Conservation (phyloP, 2,888 invertebrate species). For the Nemoura dubitans region DNA sequence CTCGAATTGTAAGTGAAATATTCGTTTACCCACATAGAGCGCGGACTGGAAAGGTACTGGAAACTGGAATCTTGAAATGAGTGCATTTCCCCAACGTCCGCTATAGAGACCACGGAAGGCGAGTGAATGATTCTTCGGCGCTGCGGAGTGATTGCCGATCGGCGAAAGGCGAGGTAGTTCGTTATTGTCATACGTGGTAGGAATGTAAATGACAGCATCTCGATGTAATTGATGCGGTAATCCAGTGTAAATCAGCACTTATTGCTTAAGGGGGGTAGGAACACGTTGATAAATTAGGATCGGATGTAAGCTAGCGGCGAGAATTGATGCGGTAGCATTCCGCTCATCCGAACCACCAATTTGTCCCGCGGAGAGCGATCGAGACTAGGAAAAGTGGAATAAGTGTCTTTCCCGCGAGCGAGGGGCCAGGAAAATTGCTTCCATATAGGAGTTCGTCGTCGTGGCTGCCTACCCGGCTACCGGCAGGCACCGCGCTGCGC, state of each 20-base stretch:
- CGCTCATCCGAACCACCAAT: conserved; percentile 37
- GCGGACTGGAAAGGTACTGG: not conserved
- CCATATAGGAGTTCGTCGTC: conserved; percentile 25
- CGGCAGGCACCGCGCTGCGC: conserved; percentile 12
- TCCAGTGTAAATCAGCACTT: conserved; percentile 42
- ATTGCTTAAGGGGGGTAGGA: conserved; percentile 24
- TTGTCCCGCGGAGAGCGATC: conserved; percentile 37
- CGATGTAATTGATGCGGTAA: conserved; percentile 40
- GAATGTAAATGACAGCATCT: conserved; percentile 14
- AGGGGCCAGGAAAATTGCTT: conserved; percentile 45
- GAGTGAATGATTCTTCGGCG: not conserved
- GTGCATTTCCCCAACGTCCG: not conserved
- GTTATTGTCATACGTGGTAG: conserved; percentile 27
- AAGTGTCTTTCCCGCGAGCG: conserved; percentile 35
- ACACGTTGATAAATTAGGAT: conserved; percentile 33
- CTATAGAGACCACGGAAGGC: not conserved
- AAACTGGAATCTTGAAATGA: not conserved
- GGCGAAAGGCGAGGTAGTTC: not conserved
- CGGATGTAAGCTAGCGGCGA: conserved; percentile 27
- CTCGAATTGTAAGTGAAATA: not conserved
- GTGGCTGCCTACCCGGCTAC: too few species aligned
- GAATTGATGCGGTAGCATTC: conserved; percentile 37
- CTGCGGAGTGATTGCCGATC: not conserved
- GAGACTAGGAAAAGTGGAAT: conserved; percentile 31
- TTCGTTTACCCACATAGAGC: not conserved